Evolutionary conservation across 2,797 vertebrate genomes (phyloP).

Genomic region (Tympanoctomys barrerae): DNA sequence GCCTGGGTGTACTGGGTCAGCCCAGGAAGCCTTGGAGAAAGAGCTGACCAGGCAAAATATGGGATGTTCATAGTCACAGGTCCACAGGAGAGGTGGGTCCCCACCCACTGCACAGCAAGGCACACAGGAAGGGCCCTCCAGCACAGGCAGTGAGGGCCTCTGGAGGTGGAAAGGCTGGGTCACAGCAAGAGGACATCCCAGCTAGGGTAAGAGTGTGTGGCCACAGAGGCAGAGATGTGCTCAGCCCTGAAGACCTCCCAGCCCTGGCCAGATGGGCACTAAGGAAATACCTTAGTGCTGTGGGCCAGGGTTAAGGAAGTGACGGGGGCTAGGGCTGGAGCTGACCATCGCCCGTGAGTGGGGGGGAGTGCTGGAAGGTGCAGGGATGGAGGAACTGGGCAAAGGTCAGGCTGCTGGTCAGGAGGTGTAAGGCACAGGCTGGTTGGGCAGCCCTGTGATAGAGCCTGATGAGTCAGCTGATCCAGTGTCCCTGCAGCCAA

Average conservation of each 20-base stretch:
- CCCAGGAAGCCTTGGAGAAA: neutral
- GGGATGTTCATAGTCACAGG: neutral
- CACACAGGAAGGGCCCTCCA: neutral
- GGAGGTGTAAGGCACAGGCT: neutral
- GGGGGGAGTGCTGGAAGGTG: neutral
- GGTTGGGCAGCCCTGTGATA: neutral
- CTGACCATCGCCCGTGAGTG: neutral
- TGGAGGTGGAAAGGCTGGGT: neutral
- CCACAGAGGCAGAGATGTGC: neutral
- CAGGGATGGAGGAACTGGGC: neutral
- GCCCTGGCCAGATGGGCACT: neutral
- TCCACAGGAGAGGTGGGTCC: neutral
- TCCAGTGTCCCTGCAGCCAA: neutral
- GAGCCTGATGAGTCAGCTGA: conserved; percentile 45
- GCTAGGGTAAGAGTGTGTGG: rapidly evolving
- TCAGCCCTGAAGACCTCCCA: neutral
- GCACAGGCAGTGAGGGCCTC: neutral
- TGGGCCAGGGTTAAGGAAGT: neutral
- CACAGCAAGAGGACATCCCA: neutral
- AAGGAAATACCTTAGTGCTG: neutral
- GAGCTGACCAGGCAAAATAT: neutral
- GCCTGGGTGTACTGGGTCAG: neutral
- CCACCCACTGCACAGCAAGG: neutral
- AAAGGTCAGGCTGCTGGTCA: neutral
- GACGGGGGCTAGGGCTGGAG: rapidly evolving